phyloP scores from a whole-genome alignment of 2,888 invertebrate genomes.

The Drosophila demipolita region DNA sequence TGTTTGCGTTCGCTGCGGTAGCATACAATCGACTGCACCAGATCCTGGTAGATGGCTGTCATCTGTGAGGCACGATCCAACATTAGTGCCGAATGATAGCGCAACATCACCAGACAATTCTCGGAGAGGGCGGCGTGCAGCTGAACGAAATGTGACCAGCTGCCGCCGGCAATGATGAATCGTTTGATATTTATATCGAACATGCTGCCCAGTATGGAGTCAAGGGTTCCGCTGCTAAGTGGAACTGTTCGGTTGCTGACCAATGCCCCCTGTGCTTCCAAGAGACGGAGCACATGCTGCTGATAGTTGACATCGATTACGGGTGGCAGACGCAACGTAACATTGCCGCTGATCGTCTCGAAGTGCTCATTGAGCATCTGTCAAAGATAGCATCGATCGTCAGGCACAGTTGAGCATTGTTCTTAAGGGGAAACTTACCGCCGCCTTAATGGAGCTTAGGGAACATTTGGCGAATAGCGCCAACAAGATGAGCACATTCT shows the following conservation, averaged over 20 bases:
- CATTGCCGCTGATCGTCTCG: constrained; percentile 76
- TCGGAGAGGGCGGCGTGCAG: constrained; percentile 73
- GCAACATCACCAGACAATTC: constrained; percentile 74
- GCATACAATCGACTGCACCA: constrained; percentile 82
- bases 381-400: neutral
- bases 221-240: constrained; percentile 79
- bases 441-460: constrained; percentile 81
- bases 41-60: constrained; percentile 80
- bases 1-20: constrained; percentile 83
- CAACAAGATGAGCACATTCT: constrained; percentile 72
- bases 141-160: constrained; percentile 62
- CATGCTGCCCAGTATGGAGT: constrained; percentile 80
- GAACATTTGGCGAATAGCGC: constrained; percentile 79
- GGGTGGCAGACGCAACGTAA: constrained; percentile 65
- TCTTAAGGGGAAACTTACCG: constrained; percentile 66
- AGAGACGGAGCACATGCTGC: constrained; percentile 61
- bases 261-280: constrained; percentile 77
- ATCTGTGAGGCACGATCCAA: constrained; percentile 83
- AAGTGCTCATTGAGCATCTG: constrained; percentile 84
- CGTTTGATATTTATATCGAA: constrained; percentile 82
- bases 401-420: neutral
- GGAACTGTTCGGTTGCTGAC: constrained; percentile 81
- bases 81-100: constrained; percentile 73
- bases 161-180: constrained; percentile 68
- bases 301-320: constrained; percentile 38